These are phyloP conservation scores for Macaria liturata DNA, from an alignment of 2,888 invertebrate species.

Conservation along the genomic window DNA sequence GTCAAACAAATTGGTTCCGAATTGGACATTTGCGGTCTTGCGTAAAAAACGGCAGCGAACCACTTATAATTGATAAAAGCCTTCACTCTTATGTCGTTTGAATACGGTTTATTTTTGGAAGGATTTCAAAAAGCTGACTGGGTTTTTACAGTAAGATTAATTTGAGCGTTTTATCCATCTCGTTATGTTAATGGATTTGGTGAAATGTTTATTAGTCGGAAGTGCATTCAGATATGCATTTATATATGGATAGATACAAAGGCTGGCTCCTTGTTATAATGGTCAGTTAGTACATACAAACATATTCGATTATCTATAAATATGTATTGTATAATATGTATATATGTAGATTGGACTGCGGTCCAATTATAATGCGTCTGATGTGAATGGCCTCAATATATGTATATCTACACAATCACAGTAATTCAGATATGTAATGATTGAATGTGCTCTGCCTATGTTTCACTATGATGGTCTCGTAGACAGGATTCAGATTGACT, in stretches of 20 bases:
- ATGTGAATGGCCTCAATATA: conserved; percentile 4
- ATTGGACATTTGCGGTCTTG: conserved; percentile 15
- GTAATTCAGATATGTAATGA: background rate
- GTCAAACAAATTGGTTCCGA: conserved; percentile 28
- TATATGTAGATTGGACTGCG: background rate
- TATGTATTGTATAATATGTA: background rate
- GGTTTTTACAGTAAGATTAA: too few species aligned
- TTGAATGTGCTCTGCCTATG: background rate
- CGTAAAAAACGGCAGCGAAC: too few species aligned
- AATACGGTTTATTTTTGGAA: too few species aligned
- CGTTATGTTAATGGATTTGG: conserved; percentile 22
- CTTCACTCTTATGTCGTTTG: too few species aligned
- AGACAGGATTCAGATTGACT: too few species aligned
- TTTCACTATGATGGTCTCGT: too few species aligned
- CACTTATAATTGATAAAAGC: too few species aligned
- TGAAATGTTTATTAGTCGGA: conserved; percentile 7
- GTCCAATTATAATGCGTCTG: conserved; percentile 3
- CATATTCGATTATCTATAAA: background rate
- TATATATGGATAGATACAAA: background rate
- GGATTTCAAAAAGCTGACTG: too few species aligned
- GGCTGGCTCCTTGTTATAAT: too few species aligned
- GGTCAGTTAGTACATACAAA: background rate
- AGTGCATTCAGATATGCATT: background rate
- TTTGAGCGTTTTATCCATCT: conserved; percentile 10
- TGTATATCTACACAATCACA: background rate